These are phyloP conservation scores for Tenualosa ilisha DNA, from an alignment of 2,797 vertebrate genomes.

Conservation along the genomic window DNA sequence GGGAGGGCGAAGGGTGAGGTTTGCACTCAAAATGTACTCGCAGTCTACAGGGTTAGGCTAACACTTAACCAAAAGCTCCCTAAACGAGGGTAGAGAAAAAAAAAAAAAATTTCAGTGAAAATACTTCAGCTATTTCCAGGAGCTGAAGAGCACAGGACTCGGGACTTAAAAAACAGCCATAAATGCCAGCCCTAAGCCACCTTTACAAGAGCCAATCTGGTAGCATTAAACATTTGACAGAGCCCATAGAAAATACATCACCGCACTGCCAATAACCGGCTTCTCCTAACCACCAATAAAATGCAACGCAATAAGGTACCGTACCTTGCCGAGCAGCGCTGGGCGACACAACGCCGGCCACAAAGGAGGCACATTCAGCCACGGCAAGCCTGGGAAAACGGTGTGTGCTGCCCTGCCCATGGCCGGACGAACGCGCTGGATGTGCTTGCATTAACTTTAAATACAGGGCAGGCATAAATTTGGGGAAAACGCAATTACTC, in stretches of 20 bases:
- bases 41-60: conserved; percentile 1
- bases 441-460: conserved; percentile 56
- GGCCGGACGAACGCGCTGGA: conserved; percentile 38
- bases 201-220: conserved; percentile 39
- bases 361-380: background rate
- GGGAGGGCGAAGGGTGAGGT: background rate
- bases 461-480: conserved; percentile 62
- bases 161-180: conserved; percentile 36
- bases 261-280: conserved; percentile 26
- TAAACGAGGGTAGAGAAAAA: background rate
- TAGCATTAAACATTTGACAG: conserved; percentile 47
- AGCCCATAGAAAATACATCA: conserved; percentile 47
- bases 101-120: background rate
- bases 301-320: background rate
- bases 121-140: conserved; percentile 11
- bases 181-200: conserved; percentile 39
- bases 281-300: conserved; percentile 10
- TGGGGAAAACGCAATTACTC: conserved; percentile 61
- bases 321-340: background rate
- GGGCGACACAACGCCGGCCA: background rate
- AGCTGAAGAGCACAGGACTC: conserved; percentile 2
- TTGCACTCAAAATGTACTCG: background rate
- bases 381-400: conserved; percentile 3
- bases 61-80: conserved; percentile 14
- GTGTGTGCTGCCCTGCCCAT: background rate